Conservation (phyloP, 2,888 invertebrate species). For the Barypeithes pellucidus region DNA sequence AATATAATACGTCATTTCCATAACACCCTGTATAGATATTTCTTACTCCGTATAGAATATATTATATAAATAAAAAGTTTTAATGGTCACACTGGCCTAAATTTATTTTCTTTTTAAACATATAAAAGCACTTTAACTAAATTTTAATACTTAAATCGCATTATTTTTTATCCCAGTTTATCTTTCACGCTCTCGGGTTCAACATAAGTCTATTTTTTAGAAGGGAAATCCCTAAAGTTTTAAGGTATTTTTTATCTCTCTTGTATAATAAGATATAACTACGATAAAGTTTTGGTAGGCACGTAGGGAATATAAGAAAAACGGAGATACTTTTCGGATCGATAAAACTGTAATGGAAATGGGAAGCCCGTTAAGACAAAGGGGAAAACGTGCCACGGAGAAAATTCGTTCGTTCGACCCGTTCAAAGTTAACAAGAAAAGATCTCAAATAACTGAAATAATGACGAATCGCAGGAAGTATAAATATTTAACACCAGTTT, state of each 20-base stretch:
- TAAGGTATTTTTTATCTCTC: constrained; percentile 25
- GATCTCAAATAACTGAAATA: constrained; percentile 47
- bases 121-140: constrained; percentile 1
- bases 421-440: constrained; percentile 53
- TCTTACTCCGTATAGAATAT: too few species aligned
- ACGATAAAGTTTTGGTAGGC: constrained; percentile 41
- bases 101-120: constrained; percentile 8
- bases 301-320: constrained; percentile 51
- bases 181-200: not conserved
- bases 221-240: constrained; percentile 18
- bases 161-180: constrained; percentile 11
- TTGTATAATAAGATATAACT: constrained; percentile 41
- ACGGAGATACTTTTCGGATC: constrained; percentile 50
- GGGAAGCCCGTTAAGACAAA: constrained; percentile 53
- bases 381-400: constrained; percentile 49
- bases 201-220: constrained; percentile 14
- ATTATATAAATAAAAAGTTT: not conserved
- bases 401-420: constrained; percentile 42
- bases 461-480: constrained; percentile 31
- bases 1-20: too few species aligned
- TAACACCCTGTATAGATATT: too few species aligned
- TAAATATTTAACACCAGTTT: constrained; percentile 47
- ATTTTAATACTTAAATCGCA: constrained; percentile 2
- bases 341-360: constrained; percentile 53
- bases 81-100: not conserved